These are phyloP conservation scores for Otolemur crassicaudatus DNA, from an alignment of 2,797 vertebrate species.

Conservation along the genomic window DNA sequence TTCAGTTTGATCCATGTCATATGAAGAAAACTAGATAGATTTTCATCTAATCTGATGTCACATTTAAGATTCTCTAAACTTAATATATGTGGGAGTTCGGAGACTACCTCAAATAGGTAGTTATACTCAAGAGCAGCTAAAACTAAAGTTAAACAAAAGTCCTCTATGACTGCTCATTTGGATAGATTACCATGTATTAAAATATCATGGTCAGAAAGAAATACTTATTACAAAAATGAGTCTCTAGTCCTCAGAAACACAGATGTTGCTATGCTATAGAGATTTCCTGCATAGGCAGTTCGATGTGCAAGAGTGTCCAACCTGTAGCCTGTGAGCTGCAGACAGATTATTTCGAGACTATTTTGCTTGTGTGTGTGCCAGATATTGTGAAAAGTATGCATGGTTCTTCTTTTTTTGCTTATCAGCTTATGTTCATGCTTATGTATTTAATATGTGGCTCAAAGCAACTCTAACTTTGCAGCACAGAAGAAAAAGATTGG, in stretches of 20 bases:
- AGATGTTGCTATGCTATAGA: background rate
- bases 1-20: background rate
- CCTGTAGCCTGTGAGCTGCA: too few species aligned
- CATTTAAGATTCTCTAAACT: slow-evolving; percentile 41
- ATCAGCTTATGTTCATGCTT: too few species aligned
- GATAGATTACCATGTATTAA: slow-evolving; percentile 23
- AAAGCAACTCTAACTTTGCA: too few species aligned
- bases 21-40: background rate
- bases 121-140: background rate
- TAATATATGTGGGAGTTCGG: background rate
- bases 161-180: background rate
- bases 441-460: too few species aligned
- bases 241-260: slow-evolving; percentile 8
- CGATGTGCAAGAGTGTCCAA: too few species aligned
- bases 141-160: slow-evolving; percentile 22
- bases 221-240: background rate
- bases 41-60: slow-evolving; percentile 8
- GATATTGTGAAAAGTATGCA: too few species aligned
- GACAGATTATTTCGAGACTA: too few species aligned
- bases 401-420: too few species aligned
- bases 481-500: too few species aligned
- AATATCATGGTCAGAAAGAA: slow-evolving; percentile 38
- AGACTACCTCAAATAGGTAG: background rate
- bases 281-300: background rate
- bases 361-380: too few species aligned